These are phyloP conservation scores for Actinemys pallida DNA, from an alignment of 2,113 vertebrate genomes.

Conservation along the genomic window DNA sequence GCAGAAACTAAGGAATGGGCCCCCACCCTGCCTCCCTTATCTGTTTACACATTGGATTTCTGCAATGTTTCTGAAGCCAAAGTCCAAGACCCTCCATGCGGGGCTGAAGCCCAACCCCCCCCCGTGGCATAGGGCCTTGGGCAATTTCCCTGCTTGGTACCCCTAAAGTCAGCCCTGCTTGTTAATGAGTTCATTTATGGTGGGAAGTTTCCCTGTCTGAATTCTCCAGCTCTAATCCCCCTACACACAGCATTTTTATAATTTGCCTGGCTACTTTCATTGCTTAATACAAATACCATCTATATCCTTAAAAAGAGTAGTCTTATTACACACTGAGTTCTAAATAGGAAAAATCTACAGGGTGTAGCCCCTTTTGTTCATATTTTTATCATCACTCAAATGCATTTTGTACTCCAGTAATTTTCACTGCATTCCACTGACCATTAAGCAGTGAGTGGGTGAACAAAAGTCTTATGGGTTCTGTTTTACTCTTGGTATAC, in stretches of 20 bases:
- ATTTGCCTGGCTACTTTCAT: background rate
- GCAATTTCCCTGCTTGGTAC: too few species aligned
- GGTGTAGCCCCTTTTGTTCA: background rate
- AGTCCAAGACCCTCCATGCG: too few species aligned
- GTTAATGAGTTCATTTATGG: background rate
- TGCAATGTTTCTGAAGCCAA: too few species aligned
- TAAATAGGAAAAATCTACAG: background rate
- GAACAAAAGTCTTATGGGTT: background rate
- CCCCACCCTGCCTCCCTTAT: too few species aligned
- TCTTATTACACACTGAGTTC: background rate
- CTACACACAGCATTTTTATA: background rate
- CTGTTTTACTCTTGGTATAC: background rate
- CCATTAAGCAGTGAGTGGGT: background rate
- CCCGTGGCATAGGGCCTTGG: too few species aligned
- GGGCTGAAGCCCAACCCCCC: too few species aligned
- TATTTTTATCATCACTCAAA: background rate
- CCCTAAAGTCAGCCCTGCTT: background rate
- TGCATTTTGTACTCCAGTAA: too few species aligned
- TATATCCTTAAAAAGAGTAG: background rate
- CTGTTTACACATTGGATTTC: too few species aligned
- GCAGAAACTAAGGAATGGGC: too few species aligned
- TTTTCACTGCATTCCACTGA: background rate
- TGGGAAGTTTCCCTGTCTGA: background rate
- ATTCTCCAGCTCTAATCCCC: background rate
- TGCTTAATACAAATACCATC: background rate